Evolutionary conservation across 2,113 vertebrate genomes (phyloP).

Genomic region (Bombycilla garrulus): DNA sequence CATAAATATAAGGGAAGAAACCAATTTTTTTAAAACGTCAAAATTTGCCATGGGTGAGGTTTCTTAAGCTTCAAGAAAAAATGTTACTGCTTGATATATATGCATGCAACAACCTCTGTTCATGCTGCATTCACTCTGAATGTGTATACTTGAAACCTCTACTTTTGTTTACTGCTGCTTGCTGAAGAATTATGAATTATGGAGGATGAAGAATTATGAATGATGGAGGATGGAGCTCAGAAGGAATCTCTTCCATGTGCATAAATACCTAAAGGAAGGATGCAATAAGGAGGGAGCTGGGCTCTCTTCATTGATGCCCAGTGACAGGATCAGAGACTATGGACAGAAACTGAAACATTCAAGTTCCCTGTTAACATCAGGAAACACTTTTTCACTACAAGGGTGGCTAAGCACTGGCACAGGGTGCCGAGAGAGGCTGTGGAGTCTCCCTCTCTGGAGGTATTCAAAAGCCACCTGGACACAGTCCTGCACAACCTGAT

Average conservation of each 20-base stretch:
- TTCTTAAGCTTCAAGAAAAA: neutral
- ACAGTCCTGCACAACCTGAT: neutral
- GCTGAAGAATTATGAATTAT: neutral
- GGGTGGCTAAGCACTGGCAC: neutral
- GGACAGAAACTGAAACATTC: neutral
- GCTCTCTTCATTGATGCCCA: neutral
- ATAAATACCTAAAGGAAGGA: neutral
- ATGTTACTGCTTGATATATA: slow-evolving; percentile 2
- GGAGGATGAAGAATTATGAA: neutral
- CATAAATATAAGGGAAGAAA: slow-evolving; percentile 4
- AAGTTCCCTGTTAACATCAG: neutral
- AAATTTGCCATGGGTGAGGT: neutral
- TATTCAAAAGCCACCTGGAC: neutral
- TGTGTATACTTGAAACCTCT: neutral
- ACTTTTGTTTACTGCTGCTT: neutral
- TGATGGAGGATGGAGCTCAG: neutral
- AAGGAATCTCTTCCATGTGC: neutral
- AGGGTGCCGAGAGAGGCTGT: neutral
- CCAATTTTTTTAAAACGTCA: neutral
- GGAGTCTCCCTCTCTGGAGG: neutral
- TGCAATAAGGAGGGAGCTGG: no score
- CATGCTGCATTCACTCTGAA: slow-evolving; percentile 2
- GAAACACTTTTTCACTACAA: neutral
- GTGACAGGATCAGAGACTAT: neutral
- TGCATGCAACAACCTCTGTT: neutral